Base-by-base conservation (phyloP, 2,888 invertebrate species). In the Ornithoptera priamus region DNA sequence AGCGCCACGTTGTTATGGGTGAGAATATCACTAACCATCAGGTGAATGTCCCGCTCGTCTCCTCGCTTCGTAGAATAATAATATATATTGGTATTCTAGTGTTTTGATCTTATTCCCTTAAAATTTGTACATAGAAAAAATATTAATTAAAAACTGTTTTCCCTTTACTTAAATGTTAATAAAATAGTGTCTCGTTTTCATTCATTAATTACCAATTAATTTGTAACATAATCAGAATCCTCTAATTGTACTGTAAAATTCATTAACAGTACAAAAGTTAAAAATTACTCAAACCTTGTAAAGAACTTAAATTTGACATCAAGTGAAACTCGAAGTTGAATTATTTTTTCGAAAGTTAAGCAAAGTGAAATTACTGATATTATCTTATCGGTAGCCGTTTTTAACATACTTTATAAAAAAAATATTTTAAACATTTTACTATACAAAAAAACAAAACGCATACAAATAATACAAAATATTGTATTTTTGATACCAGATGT, bases 291-390 rank as follows among this genome's bases (percentile, higher is more conserved):
- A 53, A 53, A 6, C 18, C 6, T 53, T 7, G n/a, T 53, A 53
- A n/a, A n/a, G n/a, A n/a, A 53, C n/a, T n/a, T 53, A 53, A 53
- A 60, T 30, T 24, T 60, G 15, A 60, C 59, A 42, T 62, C 58
- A 39, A 69, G 64, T 65, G 60, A 53, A 60, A 65, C 69, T 50
- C 60, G 61, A 65, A 24, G 60, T 61, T 42, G 60, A 53, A 65
- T 24, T 65, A 64, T 53, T 46, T 56, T 24, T 53, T 64, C 53
- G 60, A 20, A 69, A 59, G 58, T 50, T 42, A 15, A 53, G 53
- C 60, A 64, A 68, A 61, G 18, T 59, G 24, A 30, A 59, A 53
- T 53, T 58, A 24, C 22, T 15, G 58, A 58, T 58, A 24, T 58
- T 24, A 58, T n/a, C 53, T 53, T 53, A 53, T 53, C 18, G 53